These are phyloP conservation scores for Mesoligia furuncula DNA, from an alignment of 2,888 invertebrate species.

Conservation along the genomic window DNA sequence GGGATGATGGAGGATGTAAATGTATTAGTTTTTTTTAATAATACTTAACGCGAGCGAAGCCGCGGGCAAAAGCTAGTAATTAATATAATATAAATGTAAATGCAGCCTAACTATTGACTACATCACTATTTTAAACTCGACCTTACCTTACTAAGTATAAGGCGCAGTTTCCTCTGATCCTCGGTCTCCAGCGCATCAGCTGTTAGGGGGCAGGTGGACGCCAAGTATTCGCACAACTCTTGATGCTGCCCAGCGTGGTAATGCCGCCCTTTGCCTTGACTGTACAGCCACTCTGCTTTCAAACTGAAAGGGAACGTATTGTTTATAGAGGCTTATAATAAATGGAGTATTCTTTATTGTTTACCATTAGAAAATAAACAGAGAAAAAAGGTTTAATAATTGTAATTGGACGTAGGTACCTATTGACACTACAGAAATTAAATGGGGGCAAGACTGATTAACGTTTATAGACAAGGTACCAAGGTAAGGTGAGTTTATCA, in stretches of 20 bases:
- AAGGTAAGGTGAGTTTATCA: neutral
- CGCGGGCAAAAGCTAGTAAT: too few relatives aligned
- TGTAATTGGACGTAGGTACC: neutral
- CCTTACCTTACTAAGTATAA: constrained; percentile 94
- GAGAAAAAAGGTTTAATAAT: neutral
- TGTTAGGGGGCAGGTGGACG: constrained; percentile 95
- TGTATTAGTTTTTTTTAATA: too few relatives aligned
- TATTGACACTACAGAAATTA: neutral
- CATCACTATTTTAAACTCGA: neutral
- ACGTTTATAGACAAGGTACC: neutral
- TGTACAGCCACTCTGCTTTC: constrained; percentile 98
- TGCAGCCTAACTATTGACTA: neutral
- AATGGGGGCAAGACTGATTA: neutral
- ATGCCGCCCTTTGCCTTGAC: constrained; percentile 97
- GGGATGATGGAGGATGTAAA: too few relatives aligned
- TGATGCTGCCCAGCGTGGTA: constrained; percentile 96
- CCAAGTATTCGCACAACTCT: constrained; percentile 95
- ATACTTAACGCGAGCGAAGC: too few relatives aligned
- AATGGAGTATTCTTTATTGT: neutral
- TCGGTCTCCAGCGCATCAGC: constrained; percentile 95
- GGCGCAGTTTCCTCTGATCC: constrained; percentile 95
- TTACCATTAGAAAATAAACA: neutral
- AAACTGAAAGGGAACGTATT: constrained; percentile 90
- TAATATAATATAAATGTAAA: too few relatives aligned
- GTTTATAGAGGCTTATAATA: neutral